A percentile compares a stretch with the other conserved stretches of the same genome.
Evolutionary conservation across 2,113 vertebrate genomes (phyloP).

Genomic region (Osmerus eperlanus): DNA sequence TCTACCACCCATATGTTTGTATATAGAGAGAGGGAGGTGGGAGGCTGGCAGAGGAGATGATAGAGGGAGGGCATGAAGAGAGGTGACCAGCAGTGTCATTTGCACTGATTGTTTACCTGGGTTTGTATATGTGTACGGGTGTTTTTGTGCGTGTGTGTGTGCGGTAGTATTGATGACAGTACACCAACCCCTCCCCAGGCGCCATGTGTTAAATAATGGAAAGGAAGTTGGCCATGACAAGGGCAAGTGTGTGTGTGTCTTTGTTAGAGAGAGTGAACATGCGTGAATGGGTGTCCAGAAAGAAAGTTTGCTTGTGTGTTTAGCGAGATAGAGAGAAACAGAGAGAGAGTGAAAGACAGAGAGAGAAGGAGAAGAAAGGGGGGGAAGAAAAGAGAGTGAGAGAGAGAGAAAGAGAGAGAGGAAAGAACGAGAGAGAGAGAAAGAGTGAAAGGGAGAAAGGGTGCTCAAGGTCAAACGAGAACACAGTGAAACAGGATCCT

Average conservation of each 20-base stretch:
- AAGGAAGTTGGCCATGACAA: conserved; percentile 5
- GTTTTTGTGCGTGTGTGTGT: too few relatives aligned
- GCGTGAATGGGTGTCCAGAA: background rate
- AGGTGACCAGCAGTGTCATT: conserved; percentile 52
- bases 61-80: conserved; percentile 15
- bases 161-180: conserved; percentile 50
- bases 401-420: background rate
- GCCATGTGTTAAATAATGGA: conserved; percentile 70
- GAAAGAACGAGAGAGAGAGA: background rate
- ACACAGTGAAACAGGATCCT: too few relatives aligned
- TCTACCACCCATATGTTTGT: conserved; percentile 3
- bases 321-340: background rate
- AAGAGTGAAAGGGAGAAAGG: background rate
- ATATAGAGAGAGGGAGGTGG: conserved; percentile 21
- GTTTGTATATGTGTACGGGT: conserved; percentile 15
- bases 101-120: conserved; percentile 69
- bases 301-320: background rate
- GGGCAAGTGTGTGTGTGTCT: background rate
- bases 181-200: conserved; percentile 56
- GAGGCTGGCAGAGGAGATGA: conserved; percentile 6
- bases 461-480: too few relatives aligned
- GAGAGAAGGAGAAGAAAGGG: background rate
- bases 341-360: background rate
- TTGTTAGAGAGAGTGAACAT: background rate
- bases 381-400: background rate